These are phyloP conservation scores for Cotesia chilonis DNA, from an alignment of 1,140 invertebrate genomes.

Conservation along the genomic window DNA sequence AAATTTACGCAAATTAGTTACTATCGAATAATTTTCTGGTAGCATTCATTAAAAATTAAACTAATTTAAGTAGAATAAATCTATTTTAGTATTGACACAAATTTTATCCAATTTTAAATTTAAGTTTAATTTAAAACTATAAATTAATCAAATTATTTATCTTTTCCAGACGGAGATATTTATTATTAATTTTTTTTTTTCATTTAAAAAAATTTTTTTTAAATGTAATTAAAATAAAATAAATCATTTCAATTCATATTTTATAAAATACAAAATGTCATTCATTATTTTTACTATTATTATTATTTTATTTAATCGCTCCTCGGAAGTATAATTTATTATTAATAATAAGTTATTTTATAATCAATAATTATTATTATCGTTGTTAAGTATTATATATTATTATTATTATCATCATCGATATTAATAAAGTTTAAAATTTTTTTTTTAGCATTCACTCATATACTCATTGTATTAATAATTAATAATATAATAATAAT, in stretches of 20 bases:
- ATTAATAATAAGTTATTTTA: conserved; percentile 23
- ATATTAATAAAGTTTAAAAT: conserved; percentile 39
- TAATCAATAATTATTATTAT: conserved; percentile 33
- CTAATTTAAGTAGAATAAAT: too few species aligned
- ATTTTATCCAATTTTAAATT: conserved; percentile 1
- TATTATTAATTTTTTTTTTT: conserved; percentile 1
- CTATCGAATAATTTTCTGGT: too few species aligned
- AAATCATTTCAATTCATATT: not conserved
- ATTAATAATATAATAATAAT: not conserved
- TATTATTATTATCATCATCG: conserved; percentile 45
- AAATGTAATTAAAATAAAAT: too few species aligned
- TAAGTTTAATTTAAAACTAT: too few species aligned
- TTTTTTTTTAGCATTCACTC: conserved; percentile 31
- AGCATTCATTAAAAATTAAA: too few species aligned
- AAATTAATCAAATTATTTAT: not conserved
- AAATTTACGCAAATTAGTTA: conserved; percentile 1
- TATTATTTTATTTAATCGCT: conserved; percentile 22
- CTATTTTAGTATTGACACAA: conserved; percentile 2
- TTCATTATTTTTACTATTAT: conserved; percentile 10
- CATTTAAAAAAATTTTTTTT: not conserved
- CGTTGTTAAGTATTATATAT: conserved; percentile 36
- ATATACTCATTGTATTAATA: conserved; percentile 25
- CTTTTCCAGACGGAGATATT: not conserved
- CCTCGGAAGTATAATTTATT: conserved; percentile 23
- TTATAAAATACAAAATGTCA: not conserved